A percentile compares a stretch with the other conserved stretches of the same genome.
These are phyloP conservation scores for Rhaphigaster nebulosa DNA, from an alignment of 2,888 invertebrate genomes.

Conservation along the genomic window DNA sequence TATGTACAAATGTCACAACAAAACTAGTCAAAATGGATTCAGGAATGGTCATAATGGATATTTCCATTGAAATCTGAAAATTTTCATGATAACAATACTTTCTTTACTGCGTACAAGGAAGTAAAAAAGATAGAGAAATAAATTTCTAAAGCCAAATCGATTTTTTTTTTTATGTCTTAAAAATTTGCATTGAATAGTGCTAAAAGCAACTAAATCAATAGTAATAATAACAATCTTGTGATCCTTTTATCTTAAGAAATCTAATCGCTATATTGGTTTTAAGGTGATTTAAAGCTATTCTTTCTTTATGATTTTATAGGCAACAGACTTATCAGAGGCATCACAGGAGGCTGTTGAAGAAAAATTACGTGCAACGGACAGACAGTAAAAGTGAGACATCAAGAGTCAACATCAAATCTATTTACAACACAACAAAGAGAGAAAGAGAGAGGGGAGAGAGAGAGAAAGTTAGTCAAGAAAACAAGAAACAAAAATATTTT, in stretches of 20 bases:
- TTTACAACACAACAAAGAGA: conserved; percentile 57
- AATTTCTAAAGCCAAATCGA: too few relatives aligned
- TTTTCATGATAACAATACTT: too few relatives aligned
- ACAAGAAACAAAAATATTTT: conserved; percentile 54
- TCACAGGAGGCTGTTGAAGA: conserved; percentile 94
- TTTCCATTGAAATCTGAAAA: too few relatives aligned
- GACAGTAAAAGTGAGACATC: conserved; percentile 75
- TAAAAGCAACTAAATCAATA: too few relatives aligned
- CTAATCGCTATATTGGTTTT: not conserved
- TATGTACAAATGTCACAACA: too few relatives aligned
- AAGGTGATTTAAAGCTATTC: not conserved
- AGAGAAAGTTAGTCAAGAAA: conserved; percentile 54
- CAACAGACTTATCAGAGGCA: conserved; percentile 94
- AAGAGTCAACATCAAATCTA: conserved; percentile 57
- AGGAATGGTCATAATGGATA: too few relatives aligned
- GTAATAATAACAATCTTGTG: too few relatives aligned
- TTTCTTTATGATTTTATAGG: conserved; percentile 71
- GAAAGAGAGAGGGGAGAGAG: conserved; percentile 56
- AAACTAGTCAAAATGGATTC: too few relatives aligned
- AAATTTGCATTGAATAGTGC: too few relatives aligned
- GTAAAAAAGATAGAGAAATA: too few relatives aligned
- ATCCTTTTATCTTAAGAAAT: not conserved
- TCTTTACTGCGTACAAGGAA: too few relatives aligned
- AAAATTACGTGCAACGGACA: conserved; percentile 93
- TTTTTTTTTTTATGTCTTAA: too few relatives aligned